Conservation (phyloP, 2,113 vertebrate genomes). For the Bubo scandiacus region DNA sequence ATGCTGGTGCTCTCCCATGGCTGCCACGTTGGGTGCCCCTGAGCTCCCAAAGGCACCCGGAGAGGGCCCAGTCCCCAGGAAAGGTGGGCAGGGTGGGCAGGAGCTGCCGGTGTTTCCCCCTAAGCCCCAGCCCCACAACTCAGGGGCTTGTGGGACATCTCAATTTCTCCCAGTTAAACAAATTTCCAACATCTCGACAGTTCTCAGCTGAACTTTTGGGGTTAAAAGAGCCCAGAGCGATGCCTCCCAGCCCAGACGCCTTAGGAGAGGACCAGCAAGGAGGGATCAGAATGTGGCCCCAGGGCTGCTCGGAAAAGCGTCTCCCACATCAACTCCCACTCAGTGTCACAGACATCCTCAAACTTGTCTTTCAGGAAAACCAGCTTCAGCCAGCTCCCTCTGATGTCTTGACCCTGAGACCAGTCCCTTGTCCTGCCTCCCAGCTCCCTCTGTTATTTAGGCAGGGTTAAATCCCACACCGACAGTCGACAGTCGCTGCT, state of each 20-base stretch:
- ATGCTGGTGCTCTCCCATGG: accelerated
- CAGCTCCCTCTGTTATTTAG: not conserved
- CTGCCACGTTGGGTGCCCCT: not conserved
- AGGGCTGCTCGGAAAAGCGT: not conserved
- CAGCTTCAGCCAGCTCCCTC: not conserved
- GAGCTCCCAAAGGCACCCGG: accelerated
- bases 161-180: not conserved
- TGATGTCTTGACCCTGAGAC: not conserved
- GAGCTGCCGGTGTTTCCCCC: not conserved
- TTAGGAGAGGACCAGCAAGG: not conserved
- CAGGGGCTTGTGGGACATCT: accelerated
- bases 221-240: not conserved
- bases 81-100: not conserved
- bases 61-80: not conserved
- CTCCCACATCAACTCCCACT: not conserved
- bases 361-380: not conserved
- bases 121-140: not conserved
- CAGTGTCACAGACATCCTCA: not conserved
- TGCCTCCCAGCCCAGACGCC: not conserved
- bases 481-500: accelerated
- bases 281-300: not conserved
- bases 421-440: accelerated
- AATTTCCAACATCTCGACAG: accelerated
- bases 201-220: not conserved
- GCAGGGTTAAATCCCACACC: not conserved